Evolutionary conservation across 2,113 vertebrate species (phyloP).

Genomic region (Hassar affinis): DNA sequence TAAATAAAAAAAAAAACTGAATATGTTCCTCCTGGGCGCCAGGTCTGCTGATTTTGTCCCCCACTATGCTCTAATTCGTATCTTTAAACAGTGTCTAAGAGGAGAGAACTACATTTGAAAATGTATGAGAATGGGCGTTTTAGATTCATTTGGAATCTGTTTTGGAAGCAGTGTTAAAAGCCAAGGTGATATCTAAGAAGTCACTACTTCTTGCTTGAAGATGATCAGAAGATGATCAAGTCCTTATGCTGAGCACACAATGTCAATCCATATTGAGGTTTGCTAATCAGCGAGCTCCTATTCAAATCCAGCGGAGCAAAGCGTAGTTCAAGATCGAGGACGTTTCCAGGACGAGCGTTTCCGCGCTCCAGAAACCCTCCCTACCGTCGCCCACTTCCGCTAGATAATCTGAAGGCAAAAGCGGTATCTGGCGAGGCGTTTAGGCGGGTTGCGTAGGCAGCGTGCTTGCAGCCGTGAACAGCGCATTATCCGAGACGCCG

Average conservation of each 20-base stretch:
- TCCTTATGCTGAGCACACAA: background rate
- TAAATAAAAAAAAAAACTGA: background rate
- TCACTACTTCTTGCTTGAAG: background rate
- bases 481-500: background rate
- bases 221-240: background rate
- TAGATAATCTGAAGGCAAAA: background rate
- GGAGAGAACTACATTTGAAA: background rate
- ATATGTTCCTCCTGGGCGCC: background rate
- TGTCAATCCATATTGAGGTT: background rate
- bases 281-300: background rate
- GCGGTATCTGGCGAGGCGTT: background rate
- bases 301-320: background rate
- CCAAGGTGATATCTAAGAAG: background rate
- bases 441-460: background rate
- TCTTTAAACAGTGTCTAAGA: background rate
- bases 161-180: background rate
- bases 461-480: conserved; percentile 6
- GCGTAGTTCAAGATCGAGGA: background rate
- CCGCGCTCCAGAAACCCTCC: background rate
- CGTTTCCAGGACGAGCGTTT: background rate
- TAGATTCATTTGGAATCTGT: background rate
- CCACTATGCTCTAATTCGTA: background rate
- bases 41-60: background rate
- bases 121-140: background rate
- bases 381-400: no score